Evolutionary conservation across 2,113 vertebrate species (phyloP).

Genomic region (Oncorhynchus masou): DNA sequence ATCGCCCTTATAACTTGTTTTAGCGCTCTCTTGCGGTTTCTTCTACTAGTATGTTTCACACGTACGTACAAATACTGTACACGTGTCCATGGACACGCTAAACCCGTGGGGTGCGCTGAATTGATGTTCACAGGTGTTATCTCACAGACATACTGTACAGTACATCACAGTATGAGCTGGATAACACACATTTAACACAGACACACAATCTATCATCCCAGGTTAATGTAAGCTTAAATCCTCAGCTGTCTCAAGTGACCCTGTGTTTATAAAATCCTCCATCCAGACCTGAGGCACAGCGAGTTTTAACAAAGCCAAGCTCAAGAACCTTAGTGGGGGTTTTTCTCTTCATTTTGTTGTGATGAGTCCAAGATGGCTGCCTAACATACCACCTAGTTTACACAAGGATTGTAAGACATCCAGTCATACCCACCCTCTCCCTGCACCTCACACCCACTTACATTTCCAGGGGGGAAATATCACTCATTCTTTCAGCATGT

Average conservation of each 20-base stretch:
- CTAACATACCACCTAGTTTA: not conserved
- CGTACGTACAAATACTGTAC: no score
- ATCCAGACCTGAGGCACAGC: not conserved
- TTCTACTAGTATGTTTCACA: not conserved
- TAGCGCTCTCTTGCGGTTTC: no score
- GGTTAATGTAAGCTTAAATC: not conserved
- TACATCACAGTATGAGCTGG: not conserved
- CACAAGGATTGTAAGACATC: not conserved
- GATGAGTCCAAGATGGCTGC: conserved; percentile 9
- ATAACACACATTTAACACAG: not conserved
- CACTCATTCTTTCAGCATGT: no score
- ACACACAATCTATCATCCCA: not conserved
- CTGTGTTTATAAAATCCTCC: not conserved
- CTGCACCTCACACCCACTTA: not conserved
- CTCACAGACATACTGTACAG: not conserved
- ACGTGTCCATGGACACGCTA: no score
- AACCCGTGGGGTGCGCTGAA: not conserved
- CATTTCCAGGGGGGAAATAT: not conserved
- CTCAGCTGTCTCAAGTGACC: not conserved
- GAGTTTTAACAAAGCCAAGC: not conserved
- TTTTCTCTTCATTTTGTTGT: not conserved
- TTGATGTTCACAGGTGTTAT: not conserved
- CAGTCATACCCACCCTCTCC: not conserved
- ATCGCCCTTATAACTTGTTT: no score
- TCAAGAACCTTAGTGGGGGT: not conserved